Percentiles rank a stretch among this genome's conserved stretches.
Evolutionary conservation across 2,113 vertebrate genomes (phyloP).

Genomic region (Heloderma charlesbogerti): DNA sequence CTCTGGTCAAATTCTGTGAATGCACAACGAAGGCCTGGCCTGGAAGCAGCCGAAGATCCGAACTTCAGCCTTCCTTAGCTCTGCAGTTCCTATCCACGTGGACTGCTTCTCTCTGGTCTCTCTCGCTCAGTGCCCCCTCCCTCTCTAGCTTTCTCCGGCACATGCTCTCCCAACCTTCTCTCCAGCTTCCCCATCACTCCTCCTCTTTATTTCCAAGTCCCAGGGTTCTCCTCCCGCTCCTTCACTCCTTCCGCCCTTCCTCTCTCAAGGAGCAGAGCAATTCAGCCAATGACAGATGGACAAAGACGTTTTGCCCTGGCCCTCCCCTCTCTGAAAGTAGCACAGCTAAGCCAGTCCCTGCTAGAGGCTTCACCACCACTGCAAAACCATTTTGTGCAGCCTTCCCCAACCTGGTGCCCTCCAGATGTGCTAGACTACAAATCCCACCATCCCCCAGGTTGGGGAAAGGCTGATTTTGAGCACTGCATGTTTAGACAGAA

Average conservation of each 20-base stretch:
- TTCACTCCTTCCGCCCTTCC: too few relatives aligned
- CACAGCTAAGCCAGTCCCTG: background rate
- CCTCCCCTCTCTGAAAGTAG: background rate
- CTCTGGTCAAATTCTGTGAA: too few relatives aligned
- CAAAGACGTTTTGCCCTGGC: background rate
- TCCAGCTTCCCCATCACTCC: background rate
- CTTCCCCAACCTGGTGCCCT: background rate
- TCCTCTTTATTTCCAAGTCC: background rate
- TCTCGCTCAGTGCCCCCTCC: background rate
- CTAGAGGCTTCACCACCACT: background rate
- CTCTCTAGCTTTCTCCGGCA: background rate
- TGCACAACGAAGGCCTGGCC: too few relatives aligned
- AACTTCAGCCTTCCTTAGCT: background rate
- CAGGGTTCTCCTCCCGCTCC: background rate
- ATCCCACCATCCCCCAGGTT: too few relatives aligned
- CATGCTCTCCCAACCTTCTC: background rate
- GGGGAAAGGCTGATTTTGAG: too few relatives aligned
- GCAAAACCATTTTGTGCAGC: background rate
- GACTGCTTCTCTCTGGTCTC: background rate
- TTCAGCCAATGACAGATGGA: background rate
- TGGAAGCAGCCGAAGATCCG: background rate
- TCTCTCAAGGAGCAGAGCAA: background rate
- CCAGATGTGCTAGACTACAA: too few relatives aligned
- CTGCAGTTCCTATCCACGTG: background rate
- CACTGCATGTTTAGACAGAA: too few relatives aligned